Evolutionary conservation across 1,140 invertebrate genomes (phyloP).

Genomic region (Brachionus koreanus): DNA sequence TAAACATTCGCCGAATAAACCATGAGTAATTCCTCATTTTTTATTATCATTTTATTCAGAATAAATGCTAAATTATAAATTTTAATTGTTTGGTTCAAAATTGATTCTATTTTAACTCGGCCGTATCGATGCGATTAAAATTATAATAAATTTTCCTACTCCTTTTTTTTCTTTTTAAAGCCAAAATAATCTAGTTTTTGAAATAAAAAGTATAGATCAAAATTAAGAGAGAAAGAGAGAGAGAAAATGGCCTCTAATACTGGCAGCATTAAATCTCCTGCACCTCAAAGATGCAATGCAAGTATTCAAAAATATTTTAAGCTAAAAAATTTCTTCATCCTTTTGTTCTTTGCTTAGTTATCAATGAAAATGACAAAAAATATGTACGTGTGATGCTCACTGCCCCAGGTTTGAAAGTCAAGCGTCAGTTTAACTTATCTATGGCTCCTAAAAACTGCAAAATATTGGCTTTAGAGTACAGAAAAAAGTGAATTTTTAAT

Average conservation of each 20-base stretch:
- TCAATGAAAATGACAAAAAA: slow-evolving; percentile 35
- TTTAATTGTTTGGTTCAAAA: background rate
- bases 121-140: background rate
- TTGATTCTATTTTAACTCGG: background rate
- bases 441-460: background rate
- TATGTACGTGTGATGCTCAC: slow-evolving; percentile 24
- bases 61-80: slow-evolving; percentile 11
- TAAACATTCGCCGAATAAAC: background rate
- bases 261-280: background rate
- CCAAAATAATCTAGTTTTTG: background rate
- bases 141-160: background rate
- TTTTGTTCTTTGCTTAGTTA: background rate
- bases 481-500: background rate
- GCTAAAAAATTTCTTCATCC: background rate
- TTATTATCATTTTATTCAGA: slow-evolving; percentile 3
- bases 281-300: background rate
- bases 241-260: slow-evolving; percentile 1
- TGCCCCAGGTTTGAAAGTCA: background rate
- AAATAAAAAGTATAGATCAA: background rate
- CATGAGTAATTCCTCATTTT: background rate
- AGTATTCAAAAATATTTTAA: background rate
- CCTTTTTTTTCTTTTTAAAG: background rate
- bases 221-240: background rate
- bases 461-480: background rate
- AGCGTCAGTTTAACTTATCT: background rate